Evolutionary conservation across 1,140 invertebrate genomes (phyloP).

Genomic region (Sesamia nonagrioides): DNA sequence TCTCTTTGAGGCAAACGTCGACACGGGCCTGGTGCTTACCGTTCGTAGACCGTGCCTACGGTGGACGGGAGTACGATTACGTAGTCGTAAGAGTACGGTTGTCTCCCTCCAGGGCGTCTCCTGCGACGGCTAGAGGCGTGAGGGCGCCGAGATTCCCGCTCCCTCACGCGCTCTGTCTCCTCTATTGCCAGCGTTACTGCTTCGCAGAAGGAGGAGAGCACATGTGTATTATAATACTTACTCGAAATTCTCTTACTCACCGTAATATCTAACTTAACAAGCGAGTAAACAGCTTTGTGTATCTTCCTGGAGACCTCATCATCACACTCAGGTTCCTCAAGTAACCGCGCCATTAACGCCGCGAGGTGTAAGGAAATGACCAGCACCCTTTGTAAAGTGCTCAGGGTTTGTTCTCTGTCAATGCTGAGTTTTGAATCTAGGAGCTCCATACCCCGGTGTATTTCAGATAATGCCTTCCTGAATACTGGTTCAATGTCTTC

Average conservation of each 20-base stretch:
- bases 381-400: slow-evolving; percentile 93
- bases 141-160: too few relatives aligned
- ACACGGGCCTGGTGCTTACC: too few relatives aligned
- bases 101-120: too few relatives aligned
- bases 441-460: slow-evolving; percentile 88
- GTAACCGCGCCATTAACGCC: slow-evolving; percentile 91
- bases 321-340: slow-evolving; percentile 87
- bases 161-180: too few relatives aligned
- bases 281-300: slow-evolving; percentile 90
- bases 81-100: too few relatives aligned
- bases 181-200: too few relatives aligned
- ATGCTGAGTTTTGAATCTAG: slow-evolving; percentile 87
- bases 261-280: slow-evolving; percentile 92
- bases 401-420: slow-evolving; percentile 91
- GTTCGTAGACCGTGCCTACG: too few relatives aligned
- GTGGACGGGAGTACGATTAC: too few relatives aligned
- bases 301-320: slow-evolving; percentile 88
- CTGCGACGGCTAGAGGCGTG: too few relatives aligned
- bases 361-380: slow-evolving; percentile 95
- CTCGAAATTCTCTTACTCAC: slow-evolving; percentile 83
- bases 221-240: too few relatives aligned
- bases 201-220: too few relatives aligned
- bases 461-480: slow-evolving; percentile 92
- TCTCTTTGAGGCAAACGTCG: too few relatives aligned
- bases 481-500: slow-evolving; percentile 95